Percentiles rank a stretch among this genome's conserved stretches.
phyloP scores from a whole-genome alignment of 1,140 invertebrate genomes.

The Bemisia tabaci region DNA sequence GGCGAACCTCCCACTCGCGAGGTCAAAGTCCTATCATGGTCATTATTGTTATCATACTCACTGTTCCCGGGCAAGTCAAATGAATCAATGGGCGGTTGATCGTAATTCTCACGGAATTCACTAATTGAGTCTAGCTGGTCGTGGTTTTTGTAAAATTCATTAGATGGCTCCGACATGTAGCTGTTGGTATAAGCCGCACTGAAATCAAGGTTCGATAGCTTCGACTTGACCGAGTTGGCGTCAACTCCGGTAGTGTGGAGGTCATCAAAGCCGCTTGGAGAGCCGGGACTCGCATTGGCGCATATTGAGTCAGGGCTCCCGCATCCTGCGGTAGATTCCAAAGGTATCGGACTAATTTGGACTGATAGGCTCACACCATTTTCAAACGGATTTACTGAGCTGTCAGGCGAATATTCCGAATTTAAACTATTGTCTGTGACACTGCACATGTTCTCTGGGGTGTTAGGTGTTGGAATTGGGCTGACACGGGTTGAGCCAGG shows the following conservation, averaged over 20 bases:
- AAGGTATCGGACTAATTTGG: slow-evolving; percentile 37
- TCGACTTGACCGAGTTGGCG: neutral
- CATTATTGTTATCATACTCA: neutral
- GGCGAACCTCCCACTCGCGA: no score
- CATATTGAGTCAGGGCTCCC: slow-evolving; percentile 17
- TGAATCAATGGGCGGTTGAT: neutral
- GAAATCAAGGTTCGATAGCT: neutral
- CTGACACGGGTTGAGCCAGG: slow-evolving; percentile 20
- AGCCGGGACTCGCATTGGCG: slow-evolving; percentile 14
- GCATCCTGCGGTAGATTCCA: slow-evolving; percentile 21
- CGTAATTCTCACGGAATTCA: neutral
- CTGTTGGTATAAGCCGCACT: neutral
- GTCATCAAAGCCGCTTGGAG: neutral
- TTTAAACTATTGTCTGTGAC: neutral
- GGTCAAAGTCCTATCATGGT: neutral
- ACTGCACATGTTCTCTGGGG: slow-evolving; percentile 8
- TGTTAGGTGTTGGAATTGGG: slow-evolving; percentile 16
- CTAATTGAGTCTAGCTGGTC: neutral
- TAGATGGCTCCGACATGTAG: neutral
- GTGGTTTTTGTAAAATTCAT: neutral
- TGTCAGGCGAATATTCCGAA: neutral
- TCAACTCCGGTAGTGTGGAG: neutral
- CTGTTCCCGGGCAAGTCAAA: neutral
- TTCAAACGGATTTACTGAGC: neutral
- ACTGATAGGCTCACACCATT: slow-evolving; percentile 27